phyloP scores from a whole-genome alignment of 2,797 vertebrate species.

The Oreortyx pictus region DNA sequence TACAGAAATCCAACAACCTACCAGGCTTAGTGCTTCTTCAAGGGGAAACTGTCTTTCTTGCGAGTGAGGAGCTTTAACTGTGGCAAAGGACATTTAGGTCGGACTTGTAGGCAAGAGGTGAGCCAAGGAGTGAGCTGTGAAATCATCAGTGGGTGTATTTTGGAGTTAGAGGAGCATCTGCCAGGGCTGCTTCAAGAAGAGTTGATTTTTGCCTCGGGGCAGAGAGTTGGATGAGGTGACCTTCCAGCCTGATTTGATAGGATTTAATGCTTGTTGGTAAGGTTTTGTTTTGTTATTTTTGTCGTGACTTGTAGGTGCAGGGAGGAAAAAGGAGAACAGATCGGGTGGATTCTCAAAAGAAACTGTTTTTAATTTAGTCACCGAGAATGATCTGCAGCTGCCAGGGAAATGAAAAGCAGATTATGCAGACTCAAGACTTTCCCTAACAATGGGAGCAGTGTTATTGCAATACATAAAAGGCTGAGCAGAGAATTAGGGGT shows the following conservation, averaged over 20 bases:
- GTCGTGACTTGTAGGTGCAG: neutral
- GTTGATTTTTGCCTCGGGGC: conserved; percentile 32
- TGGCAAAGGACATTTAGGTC: neutral
- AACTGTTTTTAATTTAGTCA: conserved; percentile 38
- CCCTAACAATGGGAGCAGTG: conserved; percentile 39
- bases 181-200: conserved; percentile 1
- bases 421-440: conserved; percentile 64
- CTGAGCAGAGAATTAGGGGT: conserved; percentile 54
- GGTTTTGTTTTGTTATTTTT: conserved; percentile 6
- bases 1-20: neutral
- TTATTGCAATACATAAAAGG: conserved; percentile 44
- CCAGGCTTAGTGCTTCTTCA: neutral
- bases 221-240: conserved; percentile 36
- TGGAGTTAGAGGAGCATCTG: conserved; percentile 22
- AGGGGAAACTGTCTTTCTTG: neutral
- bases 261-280: conserved; percentile 42
- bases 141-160: neutral
- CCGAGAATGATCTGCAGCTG: conserved; percentile 64
- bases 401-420: conserved; percentile 63
- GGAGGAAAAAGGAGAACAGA: neutral
- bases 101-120: neutral
- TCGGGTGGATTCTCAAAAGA: conserved; percentile 30
- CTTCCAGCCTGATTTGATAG: conserved; percentile 21
- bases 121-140: neutral
- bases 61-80: neutral